Evolutionary conservation across 2,888 invertebrate genomes (phyloP).

Genomic region (Dryomyza anilis): DNA sequence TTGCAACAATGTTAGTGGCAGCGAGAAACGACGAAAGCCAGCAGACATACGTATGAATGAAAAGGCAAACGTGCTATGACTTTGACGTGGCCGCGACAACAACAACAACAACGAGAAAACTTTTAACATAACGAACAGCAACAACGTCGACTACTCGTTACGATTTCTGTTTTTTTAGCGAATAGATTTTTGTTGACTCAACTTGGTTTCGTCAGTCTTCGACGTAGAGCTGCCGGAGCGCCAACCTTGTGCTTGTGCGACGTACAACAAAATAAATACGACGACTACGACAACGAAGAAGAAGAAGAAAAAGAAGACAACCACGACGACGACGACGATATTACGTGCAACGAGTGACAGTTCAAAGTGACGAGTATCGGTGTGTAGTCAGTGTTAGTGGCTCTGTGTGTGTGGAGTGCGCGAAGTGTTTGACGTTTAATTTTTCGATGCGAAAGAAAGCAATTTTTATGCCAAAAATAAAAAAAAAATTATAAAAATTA

Average conservation of each 20-base stretch:
- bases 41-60: neutral
- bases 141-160: neutral
- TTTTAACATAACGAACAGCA: neutral
- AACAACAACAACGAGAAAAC: constrained; percentile 25
- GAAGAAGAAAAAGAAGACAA: too few species aligned
- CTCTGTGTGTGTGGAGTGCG: too few species aligned
- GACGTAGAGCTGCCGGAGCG: constrained; percentile 14
- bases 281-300: neutral
- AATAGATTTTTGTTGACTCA: constrained; percentile 16
- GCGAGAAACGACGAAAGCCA: neutral
- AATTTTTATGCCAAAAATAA: too few species aligned
- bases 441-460: too few species aligned
- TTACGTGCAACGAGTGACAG: neutral
- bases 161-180: too few species aligned
- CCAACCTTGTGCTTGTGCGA: neutral
- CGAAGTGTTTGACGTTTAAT: too few species aligned
- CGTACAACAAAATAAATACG: neutral
- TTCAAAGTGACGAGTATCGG: neutral
- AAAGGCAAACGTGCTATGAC: constrained; percentile 15
- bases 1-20: neutral
- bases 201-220: constrained; percentile 23
- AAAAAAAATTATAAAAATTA: too few species aligned
- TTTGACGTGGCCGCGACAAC: constrained; percentile 37
- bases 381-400: neutral
- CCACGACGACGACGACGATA: neutral